Percentiles rank a stretch among this genome's conserved stretches.
phyloP scores from a whole-genome alignment of 2,888 invertebrate genomes.

The Atrina japonica region DNA sequence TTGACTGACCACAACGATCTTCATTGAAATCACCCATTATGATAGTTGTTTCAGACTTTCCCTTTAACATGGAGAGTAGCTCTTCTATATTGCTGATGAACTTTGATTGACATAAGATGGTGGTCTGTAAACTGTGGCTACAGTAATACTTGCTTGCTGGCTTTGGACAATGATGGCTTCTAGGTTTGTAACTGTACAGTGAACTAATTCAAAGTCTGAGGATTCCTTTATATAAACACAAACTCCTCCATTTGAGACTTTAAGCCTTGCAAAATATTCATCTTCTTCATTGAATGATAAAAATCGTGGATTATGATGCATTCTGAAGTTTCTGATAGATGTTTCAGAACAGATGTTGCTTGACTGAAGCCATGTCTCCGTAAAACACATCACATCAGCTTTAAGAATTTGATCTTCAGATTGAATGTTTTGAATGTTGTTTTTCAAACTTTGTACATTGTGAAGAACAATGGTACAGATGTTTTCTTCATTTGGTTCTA shows the following conservation, averaged over 20 bases:
- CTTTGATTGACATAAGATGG: background rate
- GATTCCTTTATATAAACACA: constrained; percentile 11
- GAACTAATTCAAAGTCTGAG: background rate
- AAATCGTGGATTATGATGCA: constrained; percentile 7
- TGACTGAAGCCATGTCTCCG: constrained; percentile 19
- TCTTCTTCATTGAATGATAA: background rate
- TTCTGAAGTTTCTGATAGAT: background rate
- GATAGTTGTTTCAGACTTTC: background rate
- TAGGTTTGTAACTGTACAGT: constrained; percentile 7
- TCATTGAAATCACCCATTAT: constrained; percentile 20
- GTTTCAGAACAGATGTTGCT: background rate
- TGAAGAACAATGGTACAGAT: background rate
- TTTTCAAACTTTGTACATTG: background rate
- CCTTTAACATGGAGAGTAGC: background rate
- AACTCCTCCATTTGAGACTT: constrained; percentile 9
- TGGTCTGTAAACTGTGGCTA: background rate
- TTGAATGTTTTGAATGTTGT: background rate
- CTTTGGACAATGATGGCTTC: constrained; percentile 2
- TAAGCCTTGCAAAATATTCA: background rate
- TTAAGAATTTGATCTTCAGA: background rate
- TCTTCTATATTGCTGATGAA: background rate
- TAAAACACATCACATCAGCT: constrained; percentile 10
- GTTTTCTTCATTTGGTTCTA: background rate
- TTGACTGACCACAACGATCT: constrained; percentile 2
- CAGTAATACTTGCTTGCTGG: background rate